phyloP scores from a whole-genome alignment of 2,797 vertebrate genomes.

The Aldrovandia affinis region DNA sequence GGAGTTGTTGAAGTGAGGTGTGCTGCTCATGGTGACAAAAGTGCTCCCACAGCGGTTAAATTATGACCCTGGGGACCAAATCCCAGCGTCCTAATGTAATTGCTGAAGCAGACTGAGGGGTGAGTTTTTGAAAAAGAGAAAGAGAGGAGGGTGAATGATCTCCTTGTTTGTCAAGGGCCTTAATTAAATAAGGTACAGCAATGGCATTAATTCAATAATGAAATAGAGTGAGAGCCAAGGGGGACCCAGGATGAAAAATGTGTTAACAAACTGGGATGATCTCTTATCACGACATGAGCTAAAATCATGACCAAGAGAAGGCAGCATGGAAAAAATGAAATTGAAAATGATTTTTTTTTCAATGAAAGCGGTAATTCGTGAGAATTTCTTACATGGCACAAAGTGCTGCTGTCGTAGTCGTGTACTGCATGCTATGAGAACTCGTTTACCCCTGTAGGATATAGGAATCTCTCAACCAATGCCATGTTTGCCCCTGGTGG shows the following conservation, averaged over 20 bases:
- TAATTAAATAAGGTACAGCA: not conserved
- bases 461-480: no score
- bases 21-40: not conserved
- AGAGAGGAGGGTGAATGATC: not conserved
- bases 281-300: not conserved
- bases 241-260: not conserved
- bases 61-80: not conserved
- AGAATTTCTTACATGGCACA: no score
- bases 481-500: no score
- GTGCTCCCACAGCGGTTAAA: not conserved
- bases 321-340: no score
- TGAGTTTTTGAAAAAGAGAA: not conserved
- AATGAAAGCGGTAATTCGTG: no score
- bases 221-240: not conserved
- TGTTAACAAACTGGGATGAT: not conserved
- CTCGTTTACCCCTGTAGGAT: no score
- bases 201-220: not conserved
- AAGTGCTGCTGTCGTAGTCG: no score
- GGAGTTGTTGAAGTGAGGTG: not conserved
- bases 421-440: not conserved
- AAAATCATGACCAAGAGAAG: not conserved
- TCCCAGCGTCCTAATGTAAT: not conserved
- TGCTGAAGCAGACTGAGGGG: not conserved
- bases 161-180: not conserved
- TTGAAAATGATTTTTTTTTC: no score